A percentile compares a stretch with the other conserved stretches of the same genome.
Evolutionary conservation across 2,797 vertebrate genomes (phyloP).

Genomic region (Orientallactaga sibirica): DNA sequence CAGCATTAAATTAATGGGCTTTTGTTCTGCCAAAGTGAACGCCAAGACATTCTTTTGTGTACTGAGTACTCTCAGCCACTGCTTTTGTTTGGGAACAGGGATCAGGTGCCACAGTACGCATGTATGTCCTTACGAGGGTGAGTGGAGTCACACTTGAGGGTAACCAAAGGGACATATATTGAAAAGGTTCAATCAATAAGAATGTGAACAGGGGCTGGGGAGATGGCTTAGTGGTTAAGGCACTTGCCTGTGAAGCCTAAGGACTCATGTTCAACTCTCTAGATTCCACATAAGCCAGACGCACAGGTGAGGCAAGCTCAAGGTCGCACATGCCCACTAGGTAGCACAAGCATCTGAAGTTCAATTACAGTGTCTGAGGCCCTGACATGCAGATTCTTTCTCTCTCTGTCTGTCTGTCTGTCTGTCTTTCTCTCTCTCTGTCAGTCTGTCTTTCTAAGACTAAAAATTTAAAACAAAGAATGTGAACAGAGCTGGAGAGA

Average conservation of each 20-base stretch:
- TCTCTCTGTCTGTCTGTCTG: too few species aligned
- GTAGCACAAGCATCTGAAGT: too few species aligned
- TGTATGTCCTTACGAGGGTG: neutral
- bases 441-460: too few species aligned
- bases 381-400: too few species aligned
- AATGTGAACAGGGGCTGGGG: neutral
- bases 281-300: too few species aligned
- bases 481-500: neutral
- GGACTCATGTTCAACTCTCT: too few species aligned
- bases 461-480: neutral
- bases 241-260: too few species aligned
- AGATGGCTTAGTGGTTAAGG: too few species aligned
- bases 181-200: neutral
- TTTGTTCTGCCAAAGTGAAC: constrained; percentile 45
- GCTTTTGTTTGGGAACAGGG: neutral
- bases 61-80: neutral
- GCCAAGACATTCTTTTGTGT: neutral
- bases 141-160: neutral
- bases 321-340: too few species aligned
- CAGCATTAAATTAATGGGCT: constrained; percentile 19
- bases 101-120: neutral
- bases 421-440: too few species aligned
- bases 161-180: neutral
- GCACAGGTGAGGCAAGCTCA: too few species aligned
- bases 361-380: too few species aligned